A percentile compares a stretch with the other conserved stretches of the same genome.
Conservation (phyloP, 1,140 invertebrate genomes). For the Camponotus floridanus region DNA sequence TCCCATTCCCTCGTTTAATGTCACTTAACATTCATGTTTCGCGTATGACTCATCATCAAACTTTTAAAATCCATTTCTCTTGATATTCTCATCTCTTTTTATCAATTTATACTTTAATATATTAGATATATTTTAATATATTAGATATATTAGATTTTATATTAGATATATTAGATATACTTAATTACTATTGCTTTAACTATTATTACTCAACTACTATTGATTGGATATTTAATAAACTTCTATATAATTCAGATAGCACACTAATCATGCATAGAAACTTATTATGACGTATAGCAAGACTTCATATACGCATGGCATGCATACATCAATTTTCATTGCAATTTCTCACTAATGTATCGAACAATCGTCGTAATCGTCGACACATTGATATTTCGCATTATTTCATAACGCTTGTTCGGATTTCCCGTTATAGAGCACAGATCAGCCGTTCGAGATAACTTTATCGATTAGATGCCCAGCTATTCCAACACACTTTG, state of each 20-base stretch:
- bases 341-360: conserved; percentile 44
- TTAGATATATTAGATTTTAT: no score
- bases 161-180: not conserved
- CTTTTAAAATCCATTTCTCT: not conserved
- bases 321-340: conserved; percentile 21
- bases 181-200: conserved; percentile 1
- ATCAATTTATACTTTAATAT: not conserved
- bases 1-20: conserved; percentile 40
- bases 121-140: no score
- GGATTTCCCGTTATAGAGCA: conserved; percentile 32
- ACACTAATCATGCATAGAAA: not conserved
- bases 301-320: conserved; percentile 22
- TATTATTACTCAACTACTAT: no score
- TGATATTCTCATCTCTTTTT: not conserved
- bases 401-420: conserved; percentile 27
- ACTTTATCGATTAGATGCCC: conserved; percentile 38
- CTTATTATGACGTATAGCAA: not conserved
- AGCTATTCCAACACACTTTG: conserved; percentile 26
- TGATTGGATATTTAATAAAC: not conserved
- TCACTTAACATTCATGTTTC: conserved; percentile 36
- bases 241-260: conserved; percentile 16
- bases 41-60: conserved; percentile 33
- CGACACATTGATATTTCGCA: conserved; percentile 31
- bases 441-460: conserved; percentile 53
- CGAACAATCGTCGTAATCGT: conserved; percentile 15